Percentiles rank a stretch among this genome's conserved stretches.
These are phyloP conservation scores for Drosophila merina DNA, from an alignment of 2,888 invertebrate genomes.

Conservation along the genomic window DNA sequence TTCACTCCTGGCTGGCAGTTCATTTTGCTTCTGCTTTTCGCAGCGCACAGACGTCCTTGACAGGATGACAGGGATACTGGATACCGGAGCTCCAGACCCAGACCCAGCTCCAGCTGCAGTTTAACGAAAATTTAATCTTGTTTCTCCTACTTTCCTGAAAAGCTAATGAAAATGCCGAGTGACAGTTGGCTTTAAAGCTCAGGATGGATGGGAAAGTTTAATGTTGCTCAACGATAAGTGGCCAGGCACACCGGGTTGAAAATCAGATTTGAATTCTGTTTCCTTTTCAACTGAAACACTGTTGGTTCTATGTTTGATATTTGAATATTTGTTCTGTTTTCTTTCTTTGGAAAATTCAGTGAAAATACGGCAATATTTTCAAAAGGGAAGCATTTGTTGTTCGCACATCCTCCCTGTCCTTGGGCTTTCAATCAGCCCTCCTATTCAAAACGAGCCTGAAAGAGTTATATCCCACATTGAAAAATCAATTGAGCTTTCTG, in stretches of 20 bases:
- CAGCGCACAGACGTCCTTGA: slow-evolving; percentile 62
- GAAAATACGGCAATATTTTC: slow-evolving; percentile 1
- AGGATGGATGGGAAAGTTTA: slow-evolving; percentile 54
- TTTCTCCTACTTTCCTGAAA: slow-evolving; percentile 11
- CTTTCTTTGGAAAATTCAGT: not conserved
- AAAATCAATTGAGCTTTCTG: slow-evolving; percentile 38
- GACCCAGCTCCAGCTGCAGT: slow-evolving; percentile 20
- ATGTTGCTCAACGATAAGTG: slow-evolving; percentile 64
- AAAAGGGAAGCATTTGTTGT: slow-evolving; percentile 3
- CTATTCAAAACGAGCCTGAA: slow-evolving; percentile 30
- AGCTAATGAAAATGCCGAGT: slow-evolving; percentile 55
- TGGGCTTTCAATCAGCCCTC: slow-evolving; percentile 20
- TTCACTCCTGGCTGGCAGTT: slow-evolving; percentile 55
- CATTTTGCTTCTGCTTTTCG: slow-evolving; percentile 53
- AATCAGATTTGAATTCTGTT: not conserved
- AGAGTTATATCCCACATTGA: slow-evolving; percentile 16
- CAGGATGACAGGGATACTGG: slow-evolving; percentile 47
- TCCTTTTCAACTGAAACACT: not conserved
- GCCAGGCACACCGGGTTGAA: slow-evolving; percentile 21
- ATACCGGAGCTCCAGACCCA: slow-evolving; percentile 5
- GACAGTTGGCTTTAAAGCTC: slow-evolving; percentile 47
- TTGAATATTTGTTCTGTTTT: not conserved
- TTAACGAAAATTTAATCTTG: slow-evolving; percentile 31
- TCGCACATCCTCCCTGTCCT: not conserved
- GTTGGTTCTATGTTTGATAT: not conserved